Evolutionary conservation across 2,888 invertebrate genomes (phyloP).

Genomic region (Sinopyrophorus schimmeli): DNA sequence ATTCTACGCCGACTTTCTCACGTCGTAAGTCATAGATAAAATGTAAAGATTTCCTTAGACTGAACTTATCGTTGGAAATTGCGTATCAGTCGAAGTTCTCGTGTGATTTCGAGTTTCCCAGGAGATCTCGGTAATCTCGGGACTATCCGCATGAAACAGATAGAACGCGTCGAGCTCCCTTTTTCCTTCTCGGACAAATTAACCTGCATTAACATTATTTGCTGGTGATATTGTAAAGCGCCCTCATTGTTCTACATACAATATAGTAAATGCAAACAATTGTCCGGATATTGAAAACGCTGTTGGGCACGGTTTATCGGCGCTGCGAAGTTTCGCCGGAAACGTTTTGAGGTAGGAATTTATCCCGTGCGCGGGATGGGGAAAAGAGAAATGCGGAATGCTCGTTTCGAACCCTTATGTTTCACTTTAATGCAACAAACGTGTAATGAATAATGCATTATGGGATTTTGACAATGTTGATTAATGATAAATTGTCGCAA

Average conservation of each 20-base stretch:
- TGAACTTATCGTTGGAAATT: conserved; percentile 12
- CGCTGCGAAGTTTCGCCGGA: conserved; percentile 19
- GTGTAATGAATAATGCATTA: conserved; percentile 15
- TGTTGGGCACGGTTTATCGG: conserved; percentile 19
- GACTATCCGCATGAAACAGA: conserved; percentile 8
- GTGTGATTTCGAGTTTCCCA: conserved; percentile 11
- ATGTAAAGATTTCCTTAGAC: conserved; percentile 10
- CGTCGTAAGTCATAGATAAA: conserved; percentile 15
- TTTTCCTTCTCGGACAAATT: too few relatives aligned
- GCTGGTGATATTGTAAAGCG: too few relatives aligned
- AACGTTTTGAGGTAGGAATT: conserved; percentile 16
- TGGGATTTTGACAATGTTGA: conserved; percentile 5
- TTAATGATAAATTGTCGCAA: conserved; percentile 15
- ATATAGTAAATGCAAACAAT: conserved; percentile 22
- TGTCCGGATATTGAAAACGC: conserved; percentile 24
- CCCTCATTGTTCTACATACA: conserved; percentile 12
- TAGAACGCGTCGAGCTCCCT: conserved; percentile 1
- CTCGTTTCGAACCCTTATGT: conserved; percentile 6
- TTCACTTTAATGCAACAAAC: conserved; percentile 13
- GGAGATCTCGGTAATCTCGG: conserved; percentile 13
- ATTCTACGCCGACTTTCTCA: conserved; percentile 13
- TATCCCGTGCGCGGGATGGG: conserved; percentile 18
- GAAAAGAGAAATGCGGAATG: conserved; percentile 9
- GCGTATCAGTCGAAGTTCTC: conserved; percentile 16
- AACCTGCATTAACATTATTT: too few relatives aligned